phyloP scores from a whole-genome alignment of 1,140 invertebrate genomes.

The Sogatella furcifera region DNA sequence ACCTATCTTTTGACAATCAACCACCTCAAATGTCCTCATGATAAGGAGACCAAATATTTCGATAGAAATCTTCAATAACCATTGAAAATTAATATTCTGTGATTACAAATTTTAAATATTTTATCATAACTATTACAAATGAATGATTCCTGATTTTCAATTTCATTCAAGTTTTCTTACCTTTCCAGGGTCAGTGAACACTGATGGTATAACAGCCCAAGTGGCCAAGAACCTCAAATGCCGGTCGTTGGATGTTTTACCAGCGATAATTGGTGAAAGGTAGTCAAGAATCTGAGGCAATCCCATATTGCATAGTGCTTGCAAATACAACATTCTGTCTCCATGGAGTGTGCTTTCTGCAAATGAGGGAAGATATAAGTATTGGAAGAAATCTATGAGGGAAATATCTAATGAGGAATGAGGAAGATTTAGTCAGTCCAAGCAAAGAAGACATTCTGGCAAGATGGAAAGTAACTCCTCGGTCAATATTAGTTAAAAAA shows the following conservation, averaged over 20 bases:
- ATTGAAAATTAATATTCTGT: too few species aligned
- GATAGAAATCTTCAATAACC: too few species aligned
- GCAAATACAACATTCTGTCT: conserved; percentile 55
- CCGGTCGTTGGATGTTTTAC: conserved; percentile 34
- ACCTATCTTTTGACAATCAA: too few species aligned
- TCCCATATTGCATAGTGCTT: conserved; percentile 52
- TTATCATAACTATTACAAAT: neutral
- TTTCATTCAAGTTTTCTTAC: conserved; percentile 27
- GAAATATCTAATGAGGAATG: too few species aligned
- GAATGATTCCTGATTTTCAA: too few species aligned
- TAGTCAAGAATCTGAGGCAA: conserved; percentile 46
- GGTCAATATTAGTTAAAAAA: too few species aligned
- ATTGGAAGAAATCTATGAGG: too few species aligned
- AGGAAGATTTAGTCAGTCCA: too few species aligned
- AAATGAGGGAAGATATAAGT: neutral
- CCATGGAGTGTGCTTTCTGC: conserved; percentile 49
- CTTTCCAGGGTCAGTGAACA: conserved; percentile 40
- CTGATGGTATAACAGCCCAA: conserved; percentile 45
- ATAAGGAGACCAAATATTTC: too few species aligned
- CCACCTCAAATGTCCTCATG: too few species aligned
- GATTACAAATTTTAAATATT: neutral
- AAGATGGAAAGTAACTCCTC: too few species aligned
- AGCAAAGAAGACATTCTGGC: too few species aligned
- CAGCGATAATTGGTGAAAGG: conserved; percentile 43
- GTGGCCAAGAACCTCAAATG: conserved; percentile 47